A percentile compares a stretch with the other conserved stretches of the same genome.
Evolutionary conservation across 2,113 vertebrate species (phyloP).

Genomic region (Hoplias malabaricus): DNA sequence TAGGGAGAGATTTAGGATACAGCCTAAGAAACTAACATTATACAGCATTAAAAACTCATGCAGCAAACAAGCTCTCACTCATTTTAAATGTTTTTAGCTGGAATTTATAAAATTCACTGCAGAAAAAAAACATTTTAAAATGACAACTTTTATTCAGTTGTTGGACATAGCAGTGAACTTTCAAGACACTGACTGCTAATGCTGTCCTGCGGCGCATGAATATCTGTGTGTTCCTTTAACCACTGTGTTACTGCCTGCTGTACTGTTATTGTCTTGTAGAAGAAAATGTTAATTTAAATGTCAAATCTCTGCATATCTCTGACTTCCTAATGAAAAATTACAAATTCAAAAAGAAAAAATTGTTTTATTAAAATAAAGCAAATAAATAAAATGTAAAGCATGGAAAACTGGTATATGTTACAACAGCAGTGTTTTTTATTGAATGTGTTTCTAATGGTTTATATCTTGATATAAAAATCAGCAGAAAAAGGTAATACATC

Average conservation of each 20-base stretch:
- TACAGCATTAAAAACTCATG: no score
- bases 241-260: neutral
- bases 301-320: no score
- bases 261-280: neutral
- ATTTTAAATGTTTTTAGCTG: no score
- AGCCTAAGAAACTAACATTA: no score
- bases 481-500: neutral
- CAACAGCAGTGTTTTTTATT: neutral
- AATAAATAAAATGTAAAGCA: neutral
- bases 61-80: no score
- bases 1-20: no score
- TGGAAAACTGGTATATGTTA: neutral
- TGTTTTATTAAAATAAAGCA: no score
- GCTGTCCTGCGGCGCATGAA: constrained; percentile 6
- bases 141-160: neutral
- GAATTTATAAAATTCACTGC: no score
- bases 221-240: neutral
- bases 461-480: neutral
- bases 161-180: neutral
- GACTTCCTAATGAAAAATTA: neutral
- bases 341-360: no score
- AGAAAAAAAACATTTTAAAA: no score
- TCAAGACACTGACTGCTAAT: neutral
- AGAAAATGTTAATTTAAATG: neutral
- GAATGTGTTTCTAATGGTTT: neutral